Percentiles rank a stretch among this genome's conserved stretches.
These are phyloP conservation scores for Meganola albula DNA, from an alignment of 2,888 invertebrate species.

Conservation along the genomic window DNA sequence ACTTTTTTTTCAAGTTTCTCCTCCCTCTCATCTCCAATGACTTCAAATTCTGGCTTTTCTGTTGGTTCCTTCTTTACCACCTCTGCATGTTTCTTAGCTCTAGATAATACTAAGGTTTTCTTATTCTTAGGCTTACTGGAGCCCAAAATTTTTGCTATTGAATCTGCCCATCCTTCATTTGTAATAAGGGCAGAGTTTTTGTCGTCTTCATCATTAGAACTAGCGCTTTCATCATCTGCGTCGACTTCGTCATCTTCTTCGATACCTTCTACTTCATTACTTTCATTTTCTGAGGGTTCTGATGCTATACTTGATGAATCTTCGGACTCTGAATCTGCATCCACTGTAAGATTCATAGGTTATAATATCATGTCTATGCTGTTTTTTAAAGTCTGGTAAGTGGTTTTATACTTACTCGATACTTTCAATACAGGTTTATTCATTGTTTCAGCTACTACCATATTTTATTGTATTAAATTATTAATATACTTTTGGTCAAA, in stretches of 20 bases:
- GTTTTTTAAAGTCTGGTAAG: not conserved
- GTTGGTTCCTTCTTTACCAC: conserved; percentile 62
- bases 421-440: conserved; percentile 51
- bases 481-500: not conserved
- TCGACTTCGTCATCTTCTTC: conserved; percentile 29
- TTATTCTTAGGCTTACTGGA: conserved; percentile 86
- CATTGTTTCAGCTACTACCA: conserved; percentile 51
- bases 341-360: conserved; percentile 31
- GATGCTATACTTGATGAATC: conserved; percentile 46
- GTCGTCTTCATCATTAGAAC: conserved; percentile 22
- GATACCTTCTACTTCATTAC: conserved; percentile 17
- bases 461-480: conserved; percentile 19
- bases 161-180: conserved; percentile 89
- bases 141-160: conserved; percentile 86
- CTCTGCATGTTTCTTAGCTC: conserved; percentile 85
- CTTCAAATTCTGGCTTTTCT: conserved; percentile 80
- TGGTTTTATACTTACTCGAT: conserved; percentile 36
- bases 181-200: conserved; percentile 41
- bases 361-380: not conserved
- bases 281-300: conserved; percentile 42
- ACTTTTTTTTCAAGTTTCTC: conserved; percentile 60
- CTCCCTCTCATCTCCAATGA: conserved; percentile 77
- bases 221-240: conserved; percentile 22
- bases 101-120: conserved; percentile 85
- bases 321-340: conserved; percentile 42